Base-by-base conservation (phyloP, 2,888 invertebrate genomes). In the Lycophotia porphyrea region DNA sequence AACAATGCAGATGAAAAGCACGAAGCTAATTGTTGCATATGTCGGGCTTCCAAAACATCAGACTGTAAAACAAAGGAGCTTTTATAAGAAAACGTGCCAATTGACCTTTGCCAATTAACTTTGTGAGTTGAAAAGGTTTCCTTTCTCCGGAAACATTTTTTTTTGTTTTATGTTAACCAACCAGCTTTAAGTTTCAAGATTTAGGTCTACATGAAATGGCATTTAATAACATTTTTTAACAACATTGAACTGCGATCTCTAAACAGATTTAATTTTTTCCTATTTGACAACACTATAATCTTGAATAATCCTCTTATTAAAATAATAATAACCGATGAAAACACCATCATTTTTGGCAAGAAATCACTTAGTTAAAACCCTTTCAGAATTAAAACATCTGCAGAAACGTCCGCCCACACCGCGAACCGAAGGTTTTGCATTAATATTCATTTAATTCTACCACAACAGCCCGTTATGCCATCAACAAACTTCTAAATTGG, bases 391-490 rank as follows among this genome's bases (percentile, higher is more conserved):
- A 66, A 52, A 49, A 77, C 8, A 52, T 64, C 24, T 52, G 74
- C 31, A 55, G 27, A 21, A 61, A 47, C 21, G 13, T 11, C n/a
- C 49, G 15, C 49, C 76, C 5, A 76, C 27, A 47, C 24, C 27
- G 1, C n/a, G 18, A 31, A 11, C 60, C n/a, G 8, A 60, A 64
- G 27, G 24, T 21, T 71, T 79, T 49, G 42, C 58, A 68, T 68
- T 71, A 73, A 76, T 84, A 71, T 76, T 69, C 24, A 84, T 84
- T 82, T 65, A 68, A 76, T 71, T 76, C 34, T 49, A n/a, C 18
- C 71, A 72, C 61, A 71, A 74, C 75, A 44, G 42, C 60, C 34
- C 60, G 39, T 67, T 66, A n/a, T 36, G 27, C 27, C 39, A 63
- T 44, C 60, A 81, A 64, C 42, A 31, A 77, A 81, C 52, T 85